These are phyloP conservation scores for Phortica okadai DNA, from an alignment of 2,888 invertebrate genomes.

Conservation along the genomic window DNA sequence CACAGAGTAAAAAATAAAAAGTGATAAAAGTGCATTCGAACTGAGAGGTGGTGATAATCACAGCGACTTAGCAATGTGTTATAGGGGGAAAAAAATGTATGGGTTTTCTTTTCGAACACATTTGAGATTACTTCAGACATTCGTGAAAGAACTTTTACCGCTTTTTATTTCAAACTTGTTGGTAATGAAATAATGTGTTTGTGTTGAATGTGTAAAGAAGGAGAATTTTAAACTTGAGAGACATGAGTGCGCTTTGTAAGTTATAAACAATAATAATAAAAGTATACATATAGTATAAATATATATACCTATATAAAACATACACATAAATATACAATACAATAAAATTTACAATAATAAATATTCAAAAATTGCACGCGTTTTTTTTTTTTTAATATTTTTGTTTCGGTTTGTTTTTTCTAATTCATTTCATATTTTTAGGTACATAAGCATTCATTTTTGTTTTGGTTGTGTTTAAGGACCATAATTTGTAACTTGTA, in stretches of 20 bases:
- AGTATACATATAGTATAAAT: background rate
- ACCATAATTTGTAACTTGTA: slow-evolving; percentile 14
- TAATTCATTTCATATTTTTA: slow-evolving; percentile 40
- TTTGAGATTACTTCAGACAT: too few species aligned
- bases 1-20: background rate
- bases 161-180: too few species aligned
- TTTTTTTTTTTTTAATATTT: slow-evolving; percentile 51
- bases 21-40: too few species aligned
- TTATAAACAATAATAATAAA: background rate
- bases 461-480: slow-evolving; percentile 34
- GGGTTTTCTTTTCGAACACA: too few species aligned
- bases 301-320: background rate
- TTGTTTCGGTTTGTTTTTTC: slow-evolving; percentile 28
- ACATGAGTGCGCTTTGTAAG: background rate
- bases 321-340: background rate
- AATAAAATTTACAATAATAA: slow-evolving; percentile 30
- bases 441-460: slow-evolving; percentile 63
- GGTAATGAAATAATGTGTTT: too few species aligned
- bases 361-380: slow-evolving; percentile 65
- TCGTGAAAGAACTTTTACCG: too few species aligned
- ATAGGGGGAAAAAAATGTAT: too few species aligned
- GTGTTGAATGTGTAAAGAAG: too few species aligned
- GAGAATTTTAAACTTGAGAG: too few species aligned
- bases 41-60: too few species aligned
- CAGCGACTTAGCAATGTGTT: too few species aligned